Conservation (phyloP, 1,140 invertebrate genomes). For the Portunus trituberculatus region DNA sequence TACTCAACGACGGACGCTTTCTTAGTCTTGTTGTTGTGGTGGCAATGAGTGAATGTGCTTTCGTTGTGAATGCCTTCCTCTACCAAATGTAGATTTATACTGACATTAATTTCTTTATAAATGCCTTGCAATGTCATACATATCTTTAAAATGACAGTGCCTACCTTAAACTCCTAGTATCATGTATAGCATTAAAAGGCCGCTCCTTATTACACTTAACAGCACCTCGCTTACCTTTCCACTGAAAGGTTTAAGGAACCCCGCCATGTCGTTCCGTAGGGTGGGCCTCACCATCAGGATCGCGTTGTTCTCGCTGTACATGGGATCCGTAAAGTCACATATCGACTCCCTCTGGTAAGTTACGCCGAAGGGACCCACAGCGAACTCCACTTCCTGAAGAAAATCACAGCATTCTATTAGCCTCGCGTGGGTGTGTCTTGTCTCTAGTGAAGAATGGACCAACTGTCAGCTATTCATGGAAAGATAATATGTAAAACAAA, state of each 20-base stretch:
- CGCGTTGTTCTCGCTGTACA: slow-evolving; percentile 40
- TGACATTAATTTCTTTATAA: too few species aligned
- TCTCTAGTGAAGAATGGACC: not conserved
- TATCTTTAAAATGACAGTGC: too few species aligned
- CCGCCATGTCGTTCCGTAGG: slow-evolving; percentile 33
- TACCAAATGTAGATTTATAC: too few species aligned
- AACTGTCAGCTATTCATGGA: not conserved
- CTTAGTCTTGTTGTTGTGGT: too few species aligned
- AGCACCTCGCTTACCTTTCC: not conserved
- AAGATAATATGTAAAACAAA: not conserved
- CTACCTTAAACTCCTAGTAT: too few species aligned
- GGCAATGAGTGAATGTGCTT: too few species aligned
- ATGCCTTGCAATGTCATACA: too few species aligned
- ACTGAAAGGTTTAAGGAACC: slow-evolving; percentile 34
- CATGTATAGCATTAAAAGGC: too few species aligned
- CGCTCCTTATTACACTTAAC: not conserved
- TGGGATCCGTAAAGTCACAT: not conserved
- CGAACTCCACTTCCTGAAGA: slow-evolving; percentile 53
- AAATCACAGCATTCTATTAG: not conserved
- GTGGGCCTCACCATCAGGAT: slow-evolving; percentile 14
- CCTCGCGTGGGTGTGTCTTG: not conserved
- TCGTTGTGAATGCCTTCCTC: too few species aligned
- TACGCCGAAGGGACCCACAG: slow-evolving; percentile 48
- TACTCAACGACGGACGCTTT: too few species aligned
- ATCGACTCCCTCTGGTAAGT: not conserved